Base-by-base conservation (phyloP, 2,888 invertebrate species). In the Pollenia labialis region DNA sequence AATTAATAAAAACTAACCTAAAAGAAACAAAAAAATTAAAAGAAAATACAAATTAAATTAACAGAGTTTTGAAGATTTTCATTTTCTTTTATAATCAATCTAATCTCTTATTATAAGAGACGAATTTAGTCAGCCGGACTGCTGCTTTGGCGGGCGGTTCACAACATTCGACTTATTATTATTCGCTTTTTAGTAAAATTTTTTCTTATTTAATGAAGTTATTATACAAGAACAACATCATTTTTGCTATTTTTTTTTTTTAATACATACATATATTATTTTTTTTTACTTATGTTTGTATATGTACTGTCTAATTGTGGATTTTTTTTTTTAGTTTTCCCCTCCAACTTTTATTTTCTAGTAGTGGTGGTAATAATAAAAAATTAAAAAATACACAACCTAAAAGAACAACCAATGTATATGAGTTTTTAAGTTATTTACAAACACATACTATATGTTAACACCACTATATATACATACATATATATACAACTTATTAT, bases 391-490 rank as follows among this genome's bases (percentile, higher is more conserved):
- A 40, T 4, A 54, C 3, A n/a, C 6, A 8, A 54, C 16, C n/a
- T n/a, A 7, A 12, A 52, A 52, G 14, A 52, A 8, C 8, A n/a
- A 52, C n/a, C 14, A 52, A 56, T 56, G 7, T 71, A 42, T 32
- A 6, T 64, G 32, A 60, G 56, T 50, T 68, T 40, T 12, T 68
- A 50, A 44, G 42, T 48, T 50, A 68, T 18, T 52, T 77, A 81
- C 58, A 76, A 52, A 81, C n/a, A 76, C 62, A 50, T 56, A 40
- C 18, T 46, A 80, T 80, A 54, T 69, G 77, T 64, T 62, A 68
- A 81, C 60, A 77, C 64, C 52, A 71, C 56, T 71, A 76, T 71
- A 82, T 74, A 71, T 23, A 76, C 50, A 74, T 56, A 75, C 50
- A 74, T 56, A 75, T 52, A 64, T 56, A 71, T 54, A 75, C 16